Evolutionary conservation across 1,140 invertebrate species (phyloP).

Genomic region (Hestina assimilis): DNA sequence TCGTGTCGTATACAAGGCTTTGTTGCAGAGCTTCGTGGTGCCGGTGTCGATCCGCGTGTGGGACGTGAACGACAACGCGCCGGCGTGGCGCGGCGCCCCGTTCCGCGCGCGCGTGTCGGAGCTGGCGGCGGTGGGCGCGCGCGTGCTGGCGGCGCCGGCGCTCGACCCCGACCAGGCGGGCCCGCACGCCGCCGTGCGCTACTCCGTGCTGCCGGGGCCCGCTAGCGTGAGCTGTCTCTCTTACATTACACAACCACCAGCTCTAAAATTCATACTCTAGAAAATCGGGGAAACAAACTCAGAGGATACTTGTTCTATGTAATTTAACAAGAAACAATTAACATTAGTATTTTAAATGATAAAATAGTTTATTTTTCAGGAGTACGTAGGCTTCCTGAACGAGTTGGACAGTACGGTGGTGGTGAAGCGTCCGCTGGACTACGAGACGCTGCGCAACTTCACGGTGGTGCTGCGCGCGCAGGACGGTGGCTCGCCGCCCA

Average conservation of each 20-base stretch:
- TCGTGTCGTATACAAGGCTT: too few species aligned
- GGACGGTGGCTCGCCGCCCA: conserved; percentile 91
- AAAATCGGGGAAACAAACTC: too few species aligned
- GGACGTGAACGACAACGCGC: conserved; percentile 95
- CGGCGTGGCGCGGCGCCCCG: conserved; percentile 89
- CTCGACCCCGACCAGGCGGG: conserved; percentile 92
- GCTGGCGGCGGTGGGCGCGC: conserved; percentile 89
- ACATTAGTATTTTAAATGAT: too few species aligned
- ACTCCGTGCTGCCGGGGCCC: conserved; percentile 87
- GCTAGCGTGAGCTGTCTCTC: conserved; percentile 84
- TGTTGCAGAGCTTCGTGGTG: conserved; percentile 90
- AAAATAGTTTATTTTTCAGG: conserved; percentile 75
- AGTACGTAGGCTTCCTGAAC: conserved; percentile 90
- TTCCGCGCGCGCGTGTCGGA: conserved; percentile 92
- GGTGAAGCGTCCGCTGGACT: conserved; percentile 89
- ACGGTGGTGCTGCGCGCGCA: conserved; percentile 89
- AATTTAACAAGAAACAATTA: too few species aligned
- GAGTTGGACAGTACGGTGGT: conserved; percentile 92
- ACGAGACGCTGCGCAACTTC: conserved; percentile 89
- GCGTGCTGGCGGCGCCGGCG: conserved; percentile 87
- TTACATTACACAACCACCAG: too few species aligned
- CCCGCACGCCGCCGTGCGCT: conserved; percentile 92
- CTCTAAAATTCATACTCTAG: too few species aligned
- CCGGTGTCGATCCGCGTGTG: conserved; percentile 94
- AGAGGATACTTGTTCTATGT: too few species aligned